These are phyloP conservation scores for Dynastes hyllus DNA, from an alignment of 2,888 invertebrate genomes.

Conservation along the genomic window DNA sequence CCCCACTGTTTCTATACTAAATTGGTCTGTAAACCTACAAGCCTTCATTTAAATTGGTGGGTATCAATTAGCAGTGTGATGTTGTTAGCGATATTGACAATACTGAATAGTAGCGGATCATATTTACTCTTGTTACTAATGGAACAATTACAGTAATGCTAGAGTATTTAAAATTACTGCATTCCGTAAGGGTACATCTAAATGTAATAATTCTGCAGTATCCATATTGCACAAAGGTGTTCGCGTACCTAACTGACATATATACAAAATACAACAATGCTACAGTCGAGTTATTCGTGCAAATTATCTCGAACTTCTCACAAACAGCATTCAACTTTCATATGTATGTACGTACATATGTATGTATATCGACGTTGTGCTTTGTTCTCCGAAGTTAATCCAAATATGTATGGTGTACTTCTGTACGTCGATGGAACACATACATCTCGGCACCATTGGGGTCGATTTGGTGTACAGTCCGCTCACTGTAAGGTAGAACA, in stretches of 20 bases:
- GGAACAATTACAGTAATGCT: too few relatives aligned
- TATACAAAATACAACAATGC: neutral
- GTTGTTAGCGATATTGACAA: too few relatives aligned
- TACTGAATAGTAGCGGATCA: too few relatives aligned
- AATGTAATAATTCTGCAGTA: too few relatives aligned
- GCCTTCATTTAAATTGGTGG: too few relatives aligned
- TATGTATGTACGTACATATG: neutral
- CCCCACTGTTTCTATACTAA: too few relatives aligned
- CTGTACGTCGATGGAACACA: neutral
- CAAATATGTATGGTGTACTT: neutral
- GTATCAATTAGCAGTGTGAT: too few relatives aligned
- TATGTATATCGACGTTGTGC: neutral
- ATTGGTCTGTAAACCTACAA: too few relatives aligned
- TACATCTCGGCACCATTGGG: neutral
- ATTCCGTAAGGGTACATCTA: too few relatives aligned
- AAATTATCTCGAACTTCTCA: slow-evolving; percentile 2
- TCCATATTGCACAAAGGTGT: too few relatives aligned
- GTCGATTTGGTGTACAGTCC: slow-evolving; percentile 73
- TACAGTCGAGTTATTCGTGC: neutral
- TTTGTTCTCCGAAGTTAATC: neutral
- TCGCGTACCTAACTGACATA: neutral
- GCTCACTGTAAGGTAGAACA: slow-evolving; percentile 98
- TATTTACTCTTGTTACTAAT: too few relatives aligned
- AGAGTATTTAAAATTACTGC: too few relatives aligned
- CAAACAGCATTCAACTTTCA: slow-evolving; percentile 5